Conservation (phyloP, 2,888 invertebrate genomes). For the Byasa hedistus region DNA sequence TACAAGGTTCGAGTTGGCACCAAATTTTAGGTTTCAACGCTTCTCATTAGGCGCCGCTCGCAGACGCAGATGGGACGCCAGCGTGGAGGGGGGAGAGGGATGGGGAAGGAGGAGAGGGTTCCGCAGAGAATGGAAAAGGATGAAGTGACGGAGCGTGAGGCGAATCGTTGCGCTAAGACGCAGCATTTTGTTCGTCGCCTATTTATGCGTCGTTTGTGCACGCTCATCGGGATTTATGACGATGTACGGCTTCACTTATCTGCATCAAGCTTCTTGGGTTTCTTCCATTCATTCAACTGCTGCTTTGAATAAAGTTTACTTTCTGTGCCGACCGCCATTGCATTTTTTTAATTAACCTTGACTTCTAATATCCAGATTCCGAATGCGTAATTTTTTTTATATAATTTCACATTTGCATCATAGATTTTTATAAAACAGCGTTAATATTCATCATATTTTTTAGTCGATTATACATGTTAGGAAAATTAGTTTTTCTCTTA, state of each 20-base stretch:
- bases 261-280: slow-evolving; percentile 44
- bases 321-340: background rate
- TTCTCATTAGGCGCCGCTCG: slow-evolving; percentile 71
- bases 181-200: slow-evolving; percentile 62
- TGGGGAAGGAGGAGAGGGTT: slow-evolving; percentile 29
- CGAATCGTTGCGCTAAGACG: slow-evolving; percentile 62
- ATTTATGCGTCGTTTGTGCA: slow-evolving; percentile 49
- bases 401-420: background rate
- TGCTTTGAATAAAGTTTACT: background rate
- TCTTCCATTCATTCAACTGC: slow-evolving; percentile 1
- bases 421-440: background rate
- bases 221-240: slow-evolving; percentile 28
- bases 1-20: slow-evolving; percentile 76
- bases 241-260: slow-evolving; percentile 46
- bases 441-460: background rate
- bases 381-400: background rate
- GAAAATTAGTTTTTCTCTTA: slow-evolving; percentile 28
- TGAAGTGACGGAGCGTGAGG: slow-evolving; percentile 45
- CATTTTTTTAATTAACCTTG: background rate
- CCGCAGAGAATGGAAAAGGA: slow-evolving; percentile 29
- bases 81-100: slow-evolving; percentile 32
- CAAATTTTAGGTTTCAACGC: slow-evolving; percentile 75
- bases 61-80: slow-evolving; percentile 39
- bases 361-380: background rate
- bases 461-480: too few species aligned